Evolutionary conservation across 23 tunicate species (phyloP).

Genomic region (Ciona savignyi): DNA sequence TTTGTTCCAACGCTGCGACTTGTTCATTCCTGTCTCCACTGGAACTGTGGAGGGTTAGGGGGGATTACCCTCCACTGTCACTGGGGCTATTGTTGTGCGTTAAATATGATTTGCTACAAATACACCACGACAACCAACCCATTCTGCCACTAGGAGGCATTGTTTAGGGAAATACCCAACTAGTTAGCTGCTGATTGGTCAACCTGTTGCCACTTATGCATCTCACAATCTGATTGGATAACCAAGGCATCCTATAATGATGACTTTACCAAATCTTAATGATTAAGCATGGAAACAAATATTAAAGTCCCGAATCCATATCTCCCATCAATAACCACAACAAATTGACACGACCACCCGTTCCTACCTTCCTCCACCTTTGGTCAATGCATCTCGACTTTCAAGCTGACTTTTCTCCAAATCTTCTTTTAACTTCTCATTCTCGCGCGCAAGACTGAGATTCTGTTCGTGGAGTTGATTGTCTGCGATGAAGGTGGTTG

Average conservation of each 20-base stretch:
- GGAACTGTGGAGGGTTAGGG: constrained; percentile 15
- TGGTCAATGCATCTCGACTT: not conserved
- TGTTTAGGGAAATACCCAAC: too few relatives aligned
- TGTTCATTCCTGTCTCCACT: constrained; percentile 57
- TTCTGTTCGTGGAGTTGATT: constrained; percentile 3
- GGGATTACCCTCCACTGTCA: too few relatives aligned
- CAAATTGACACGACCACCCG: not conserved
- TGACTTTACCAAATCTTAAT: too few relatives aligned
- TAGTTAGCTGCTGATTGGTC: too few relatives aligned
- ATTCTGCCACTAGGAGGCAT: too few relatives aligned
- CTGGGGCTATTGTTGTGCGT: too few relatives aligned
- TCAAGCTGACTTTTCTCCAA: not conserved
- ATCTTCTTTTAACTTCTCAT: not conserved
- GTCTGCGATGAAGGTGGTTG: not conserved
- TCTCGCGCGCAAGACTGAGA: not conserved
- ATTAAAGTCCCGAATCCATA: too few relatives aligned
- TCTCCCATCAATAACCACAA: not conserved
- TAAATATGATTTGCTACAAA: too few relatives aligned
- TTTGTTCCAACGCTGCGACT: constrained; percentile 51
- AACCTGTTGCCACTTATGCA: not conserved
- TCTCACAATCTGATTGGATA: too few relatives aligned
- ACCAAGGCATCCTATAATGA: too few relatives aligned
- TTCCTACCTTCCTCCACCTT: not conserved
- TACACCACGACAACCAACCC: too few relatives aligned
- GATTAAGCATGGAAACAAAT: too few relatives aligned